Evolutionary conservation across 2,888 invertebrate genomes (phyloP).

Genomic region (Cantharis rufa): DNA sequence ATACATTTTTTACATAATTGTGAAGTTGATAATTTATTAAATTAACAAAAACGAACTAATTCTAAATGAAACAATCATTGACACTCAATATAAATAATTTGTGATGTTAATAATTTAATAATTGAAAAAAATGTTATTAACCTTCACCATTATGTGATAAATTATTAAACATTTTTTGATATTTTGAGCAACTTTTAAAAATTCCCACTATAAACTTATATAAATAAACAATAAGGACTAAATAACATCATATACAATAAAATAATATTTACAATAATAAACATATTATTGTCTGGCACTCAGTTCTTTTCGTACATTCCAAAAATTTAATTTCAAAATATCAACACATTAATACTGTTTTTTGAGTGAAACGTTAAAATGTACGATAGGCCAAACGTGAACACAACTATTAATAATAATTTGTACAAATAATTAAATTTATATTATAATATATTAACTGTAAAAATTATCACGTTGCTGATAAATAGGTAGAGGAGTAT

Average conservation of each 20-base stretch:
- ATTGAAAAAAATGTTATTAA: slow-evolving; percentile 23
- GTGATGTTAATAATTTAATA: slow-evolving; percentile 3
- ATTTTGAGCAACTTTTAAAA: slow-evolving; percentile 31
- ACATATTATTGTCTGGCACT: slow-evolving; percentile 50
- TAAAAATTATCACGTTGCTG: slow-evolving; percentile 88
- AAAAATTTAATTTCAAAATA: slow-evolving; percentile 21
- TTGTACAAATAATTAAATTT: slow-evolving; percentile 46
- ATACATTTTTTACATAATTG: slow-evolving; percentile 13
- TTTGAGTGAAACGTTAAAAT: slow-evolving; percentile 34
- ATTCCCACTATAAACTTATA: slow-evolving; percentile 19
- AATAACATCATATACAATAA: slow-evolving; percentile 34
- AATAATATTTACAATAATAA: slow-evolving; percentile 32
- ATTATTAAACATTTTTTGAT: slow-evolving; percentile 30
- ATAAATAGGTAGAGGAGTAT: slow-evolving; percentile 79
- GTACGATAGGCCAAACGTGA: slow-evolving; percentile 44
- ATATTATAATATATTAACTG: slow-evolving; percentile 47
- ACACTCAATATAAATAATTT: not conserved
- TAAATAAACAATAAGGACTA: slow-evolving; percentile 23
- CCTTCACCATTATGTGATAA: slow-evolving; percentile 30
- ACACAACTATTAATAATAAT: slow-evolving; percentile 46
- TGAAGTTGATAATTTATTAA: slow-evolving; percentile 3
- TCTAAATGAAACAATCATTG: slow-evolving; percentile 5
- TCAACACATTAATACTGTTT: slow-evolving; percentile 29
- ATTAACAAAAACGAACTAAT: slow-evolving; percentile 2
- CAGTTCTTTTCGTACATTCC: slow-evolving; percentile 41